phyloP scores from a whole-genome alignment of 2,797 vertebrate genomes.

The Platalea minor region DNA sequence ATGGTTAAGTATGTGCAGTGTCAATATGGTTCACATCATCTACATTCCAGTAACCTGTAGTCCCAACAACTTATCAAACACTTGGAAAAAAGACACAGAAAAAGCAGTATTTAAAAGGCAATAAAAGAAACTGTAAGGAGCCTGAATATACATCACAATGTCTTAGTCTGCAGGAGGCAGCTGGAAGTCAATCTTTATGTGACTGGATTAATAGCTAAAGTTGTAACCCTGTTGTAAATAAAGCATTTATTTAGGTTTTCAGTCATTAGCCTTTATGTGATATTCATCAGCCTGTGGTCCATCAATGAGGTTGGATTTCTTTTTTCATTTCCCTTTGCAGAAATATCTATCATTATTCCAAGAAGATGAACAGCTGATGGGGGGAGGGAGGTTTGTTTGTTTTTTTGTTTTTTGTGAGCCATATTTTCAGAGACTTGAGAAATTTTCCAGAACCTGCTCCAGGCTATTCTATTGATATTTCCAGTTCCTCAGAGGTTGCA shows the following conservation, averaged over 20 bases:
- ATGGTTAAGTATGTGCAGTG: neutral
- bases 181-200: neutral
- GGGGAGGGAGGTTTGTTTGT: neutral
- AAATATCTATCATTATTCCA: neutral
- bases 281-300: neutral
- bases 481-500: slow-evolving; percentile 20
- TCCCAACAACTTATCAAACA: neutral
- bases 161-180: neutral
- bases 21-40: neutral
- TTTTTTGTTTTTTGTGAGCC: neutral
- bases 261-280: neutral
- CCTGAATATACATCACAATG: neutral
- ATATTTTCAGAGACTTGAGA: slow-evolving; percentile 30
- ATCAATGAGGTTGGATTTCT: neutral
- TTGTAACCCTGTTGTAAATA: neutral
- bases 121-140: neutral
- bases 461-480: slow-evolving; percentile 48
- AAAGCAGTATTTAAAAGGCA: neutral
- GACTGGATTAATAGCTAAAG: neutral
- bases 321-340: neutral
- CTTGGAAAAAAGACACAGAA: neutral
- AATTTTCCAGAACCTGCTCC: slow-evolving; percentile 52
- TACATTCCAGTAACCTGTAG: neutral
- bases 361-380: neutral
- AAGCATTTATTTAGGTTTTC: neutral